These are phyloP conservation scores for Malachius bipustulatus DNA, from an alignment of 2,888 invertebrate genomes.

Conservation along the genomic window DNA sequence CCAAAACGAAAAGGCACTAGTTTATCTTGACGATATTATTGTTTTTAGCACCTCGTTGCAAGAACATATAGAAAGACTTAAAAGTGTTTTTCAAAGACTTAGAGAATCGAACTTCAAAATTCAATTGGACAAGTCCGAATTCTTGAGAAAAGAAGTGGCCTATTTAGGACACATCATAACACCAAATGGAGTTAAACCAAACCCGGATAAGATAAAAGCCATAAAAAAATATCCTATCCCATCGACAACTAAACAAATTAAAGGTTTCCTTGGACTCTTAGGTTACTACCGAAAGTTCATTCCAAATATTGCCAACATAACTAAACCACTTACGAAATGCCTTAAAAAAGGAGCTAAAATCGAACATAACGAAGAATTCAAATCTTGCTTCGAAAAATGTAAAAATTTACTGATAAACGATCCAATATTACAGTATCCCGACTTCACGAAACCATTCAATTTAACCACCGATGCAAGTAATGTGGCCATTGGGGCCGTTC, in stretches of 20 bases:
- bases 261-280: background rate
- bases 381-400: background rate
- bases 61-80: background rate
- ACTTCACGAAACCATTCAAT: background rate
- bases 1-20: background rate
- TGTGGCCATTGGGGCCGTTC: background rate
- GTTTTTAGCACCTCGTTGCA: background rate
- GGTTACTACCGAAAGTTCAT: slow-evolving; percentile 1
- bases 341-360: background rate
- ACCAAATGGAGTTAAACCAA: background rate
- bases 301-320: background rate
- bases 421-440: background rate
- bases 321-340: background rate
- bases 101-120: background rate
- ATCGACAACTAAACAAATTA: background rate
- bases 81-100: background rate
- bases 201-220: background rate
- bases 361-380: background rate
- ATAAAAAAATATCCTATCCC: background rate
- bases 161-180: background rate
- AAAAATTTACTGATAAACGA: background rate
- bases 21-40: background rate
- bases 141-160: background rate
- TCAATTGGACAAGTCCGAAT: background rate
- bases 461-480: background rate